These are phyloP conservation scores for Acanthosoma haemorrhoidale DNA, from an alignment of 2,888 invertebrate genomes.

Conservation along the genomic window DNA sequence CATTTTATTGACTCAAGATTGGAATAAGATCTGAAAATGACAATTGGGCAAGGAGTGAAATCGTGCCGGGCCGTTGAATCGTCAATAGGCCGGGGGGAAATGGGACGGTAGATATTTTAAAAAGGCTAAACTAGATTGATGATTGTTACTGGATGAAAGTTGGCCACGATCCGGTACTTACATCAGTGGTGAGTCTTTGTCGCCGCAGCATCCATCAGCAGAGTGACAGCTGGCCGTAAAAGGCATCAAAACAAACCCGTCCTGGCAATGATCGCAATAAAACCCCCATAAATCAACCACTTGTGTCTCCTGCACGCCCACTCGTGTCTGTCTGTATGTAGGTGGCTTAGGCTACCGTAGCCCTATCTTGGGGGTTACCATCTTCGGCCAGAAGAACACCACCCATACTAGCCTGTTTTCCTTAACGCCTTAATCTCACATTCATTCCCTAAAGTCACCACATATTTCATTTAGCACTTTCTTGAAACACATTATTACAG, in stretches of 20 bases:
- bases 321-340: conserved; percentile 16
- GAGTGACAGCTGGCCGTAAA: conserved; percentile 17
- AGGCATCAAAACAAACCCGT: conserved; percentile 15
- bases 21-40: neutral
- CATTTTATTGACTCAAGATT: neutral
- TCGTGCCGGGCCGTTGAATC: neutral
- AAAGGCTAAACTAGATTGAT: conserved; percentile 12
- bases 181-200: neutral
- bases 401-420: too few species aligned
- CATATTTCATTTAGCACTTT: too few species aligned
- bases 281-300: conserved; percentile 1
- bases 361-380: neutral
- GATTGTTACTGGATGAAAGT: conserved; percentile 8
- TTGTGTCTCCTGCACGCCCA: too few species aligned
- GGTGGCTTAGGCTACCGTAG: neutral
- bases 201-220: neutral
- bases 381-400: too few species aligned
- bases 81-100: neutral
- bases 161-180: conserved; percentile 12
- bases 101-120: conserved; percentile 4
- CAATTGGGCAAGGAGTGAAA: neutral
- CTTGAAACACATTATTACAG: too few species aligned
- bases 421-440: too few species aligned
- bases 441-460: too few species aligned
- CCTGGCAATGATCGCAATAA: neutral